phyloP scores from a whole-genome alignment of 2,888 invertebrate genomes.

The Troilus luridus region DNA sequence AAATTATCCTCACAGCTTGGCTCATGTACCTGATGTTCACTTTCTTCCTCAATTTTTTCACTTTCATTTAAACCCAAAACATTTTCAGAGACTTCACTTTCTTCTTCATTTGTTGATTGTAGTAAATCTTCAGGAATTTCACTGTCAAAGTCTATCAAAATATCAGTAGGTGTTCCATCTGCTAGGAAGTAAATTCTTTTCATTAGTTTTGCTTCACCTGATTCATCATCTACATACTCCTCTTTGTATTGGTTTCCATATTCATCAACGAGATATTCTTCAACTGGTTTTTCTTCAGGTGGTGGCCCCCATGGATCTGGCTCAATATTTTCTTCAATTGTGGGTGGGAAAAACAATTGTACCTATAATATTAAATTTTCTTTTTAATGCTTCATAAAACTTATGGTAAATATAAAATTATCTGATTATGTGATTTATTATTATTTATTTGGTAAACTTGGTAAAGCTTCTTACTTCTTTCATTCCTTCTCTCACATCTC shows the following conservation, averaged over 20 bases:
- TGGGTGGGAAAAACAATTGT: slow-evolving; percentile 64
- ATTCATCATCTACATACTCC: slow-evolving; percentile 55
- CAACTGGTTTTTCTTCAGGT: slow-evolving; percentile 59
- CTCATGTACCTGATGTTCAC: background rate
- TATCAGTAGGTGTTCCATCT: slow-evolving; percentile 60
- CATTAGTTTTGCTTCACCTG: slow-evolving; percentile 58
- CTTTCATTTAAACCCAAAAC: background rate
- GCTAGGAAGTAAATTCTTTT: slow-evolving; percentile 57
- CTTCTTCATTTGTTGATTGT: slow-evolving; percentile 16
- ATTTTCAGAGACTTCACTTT: slow-evolving; percentile 5
- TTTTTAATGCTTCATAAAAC: background rate
- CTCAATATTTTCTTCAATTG: slow-evolving; percentile 61
- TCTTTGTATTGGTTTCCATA: slow-evolving; percentile 56
- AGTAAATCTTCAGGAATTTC: slow-evolving; percentile 26
- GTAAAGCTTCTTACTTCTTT: slow-evolving; percentile 69
- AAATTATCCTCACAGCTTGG: slow-evolving; percentile 4
- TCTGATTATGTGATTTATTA: background rate
- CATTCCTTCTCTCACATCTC: slow-evolving; percentile 76
- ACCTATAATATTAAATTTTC: slow-evolving; percentile 33
- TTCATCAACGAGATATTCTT: slow-evolving; percentile 55
- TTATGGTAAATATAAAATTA: background rate
- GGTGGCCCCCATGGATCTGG: slow-evolving; percentile 63
- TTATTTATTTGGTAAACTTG: background rate
- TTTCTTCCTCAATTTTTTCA: background rate
- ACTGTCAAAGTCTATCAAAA: slow-evolving; percentile 42